Conservation (phyloP, 2,113 vertebrate genomes). For the Petromus typicus region DNA sequence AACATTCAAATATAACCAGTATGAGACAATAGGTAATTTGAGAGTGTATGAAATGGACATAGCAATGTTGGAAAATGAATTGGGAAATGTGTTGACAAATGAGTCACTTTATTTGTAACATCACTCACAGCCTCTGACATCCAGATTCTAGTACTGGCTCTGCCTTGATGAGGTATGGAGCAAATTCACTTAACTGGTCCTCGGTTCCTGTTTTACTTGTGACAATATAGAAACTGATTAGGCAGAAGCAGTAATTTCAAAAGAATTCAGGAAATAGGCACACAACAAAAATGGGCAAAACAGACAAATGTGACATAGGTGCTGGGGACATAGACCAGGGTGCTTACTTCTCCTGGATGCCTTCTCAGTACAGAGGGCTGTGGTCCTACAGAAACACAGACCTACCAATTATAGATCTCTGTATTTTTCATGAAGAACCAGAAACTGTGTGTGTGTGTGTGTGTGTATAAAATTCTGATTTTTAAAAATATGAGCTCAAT, state of each 20-base stretch:
- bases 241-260: slow-evolving; percentile 15
- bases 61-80: neutral
- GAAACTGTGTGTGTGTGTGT: neutral
- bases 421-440: neutral
- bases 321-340: neutral
- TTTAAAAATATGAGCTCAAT: slow-evolving; percentile 40
- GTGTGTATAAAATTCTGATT: neutral
- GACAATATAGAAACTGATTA: neutral
- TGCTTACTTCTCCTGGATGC: neutral
- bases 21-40: slow-evolving; percentile 89
- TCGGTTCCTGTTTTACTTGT: neutral
- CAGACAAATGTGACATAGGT: neutral
- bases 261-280: neutral
- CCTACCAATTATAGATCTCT: neutral
- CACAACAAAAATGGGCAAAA: neutral
- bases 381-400: neutral
- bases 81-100: neutral
- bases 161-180: neutral
- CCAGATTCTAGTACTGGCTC: neutral
- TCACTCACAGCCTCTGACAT: neutral
- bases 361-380: neutral
- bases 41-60: neutral
- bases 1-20: slow-evolving; percentile 91
- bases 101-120: neutral
- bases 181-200: neutral